phyloP scores from a whole-genome alignment of 2,113 vertebrate genomes.

The Pristiophorus japonicus region DNA sequence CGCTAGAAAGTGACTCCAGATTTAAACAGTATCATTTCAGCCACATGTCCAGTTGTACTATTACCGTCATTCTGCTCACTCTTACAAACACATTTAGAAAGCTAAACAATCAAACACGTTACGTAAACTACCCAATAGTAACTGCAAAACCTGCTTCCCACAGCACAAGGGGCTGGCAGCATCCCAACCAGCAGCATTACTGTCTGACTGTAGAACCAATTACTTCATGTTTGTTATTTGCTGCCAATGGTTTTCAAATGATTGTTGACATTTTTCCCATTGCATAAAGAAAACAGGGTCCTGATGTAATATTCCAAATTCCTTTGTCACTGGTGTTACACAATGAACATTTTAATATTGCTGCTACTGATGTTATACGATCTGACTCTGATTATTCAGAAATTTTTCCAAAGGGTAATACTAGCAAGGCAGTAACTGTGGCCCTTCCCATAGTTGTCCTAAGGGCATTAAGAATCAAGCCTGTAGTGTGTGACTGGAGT shows the following conservation, averaged over 20 bases:
- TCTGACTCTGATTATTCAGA: background rate
- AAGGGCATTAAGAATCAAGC: background rate
- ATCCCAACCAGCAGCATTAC: constrained; percentile 15
- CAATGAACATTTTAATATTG: background rate
- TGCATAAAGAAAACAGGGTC: background rate
- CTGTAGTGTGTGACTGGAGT: background rate
- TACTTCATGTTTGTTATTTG: constrained; percentile 25
- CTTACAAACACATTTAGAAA: background rate
- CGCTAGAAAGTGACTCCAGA: background rate
- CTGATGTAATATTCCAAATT: background rate
- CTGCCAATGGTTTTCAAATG: constrained; percentile 19
- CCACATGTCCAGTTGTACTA: background rate
- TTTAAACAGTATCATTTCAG: background rate
- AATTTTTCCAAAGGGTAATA: background rate
- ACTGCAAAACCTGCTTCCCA: background rate
- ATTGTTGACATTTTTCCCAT: background rate
- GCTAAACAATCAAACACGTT: background rate
- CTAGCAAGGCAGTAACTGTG: background rate
- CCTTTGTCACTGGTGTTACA: background rate
- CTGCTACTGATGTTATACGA: too few relatives aligned
- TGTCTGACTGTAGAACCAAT: constrained; percentile 22
- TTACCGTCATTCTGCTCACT: background rate
- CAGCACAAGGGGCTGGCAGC: background rate
- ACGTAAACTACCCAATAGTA: constrained; percentile 1
- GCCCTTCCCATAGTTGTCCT: background rate